Base-by-base conservation (phyloP, 2,888 invertebrate species). In the Diarsia dahlii region DNA sequence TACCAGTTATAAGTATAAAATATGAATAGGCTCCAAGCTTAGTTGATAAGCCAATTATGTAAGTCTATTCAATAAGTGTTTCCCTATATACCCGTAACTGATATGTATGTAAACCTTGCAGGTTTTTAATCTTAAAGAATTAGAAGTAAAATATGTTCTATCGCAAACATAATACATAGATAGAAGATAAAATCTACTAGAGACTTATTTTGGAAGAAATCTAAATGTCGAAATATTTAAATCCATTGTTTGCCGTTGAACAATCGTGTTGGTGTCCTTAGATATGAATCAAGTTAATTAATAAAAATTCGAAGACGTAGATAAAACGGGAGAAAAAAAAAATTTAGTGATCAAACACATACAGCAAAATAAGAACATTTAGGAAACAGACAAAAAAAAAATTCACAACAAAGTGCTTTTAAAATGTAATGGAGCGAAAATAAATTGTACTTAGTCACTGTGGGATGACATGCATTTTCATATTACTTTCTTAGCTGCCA, bases 11-110 rank as follows among this genome's bases (percentile, higher is more conserved):
- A 71, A 46, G 18, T 46, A 67, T 65, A 64, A 75, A 87, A 81
- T 74, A 81, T 83, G 87, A 78, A 87, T 68, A 80, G 48, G 82
- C 65, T 54, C 23, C 45, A 76, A 78, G 71, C 76, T 85, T 48
- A 87, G 89, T 78, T 72, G 72, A 85, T 91, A 91, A 92, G 85
- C 89, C 90, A 89, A 92, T 92, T 92, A 8, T 90, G 87, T 71
- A 62, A 71, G 62, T 54, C 64, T 74, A 71, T 65, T 70, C 62
- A 66, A 85, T 82, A 69, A 69, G 81, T 80, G 64, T 69, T 70
- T 63, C 65, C 45, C 18, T 45, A 46, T 28, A 45, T 18, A 67
- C 2, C 56, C 45, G 52, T 62, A 39, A 64, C n/a, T 39, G 52
- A 58, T 23, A 54, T 48, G n/a, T 45, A 60, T 23, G 34, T 74